phyloP scores from a whole-genome alignment of 2,888 invertebrate species.

The Halictus quadricinctus region DNA sequence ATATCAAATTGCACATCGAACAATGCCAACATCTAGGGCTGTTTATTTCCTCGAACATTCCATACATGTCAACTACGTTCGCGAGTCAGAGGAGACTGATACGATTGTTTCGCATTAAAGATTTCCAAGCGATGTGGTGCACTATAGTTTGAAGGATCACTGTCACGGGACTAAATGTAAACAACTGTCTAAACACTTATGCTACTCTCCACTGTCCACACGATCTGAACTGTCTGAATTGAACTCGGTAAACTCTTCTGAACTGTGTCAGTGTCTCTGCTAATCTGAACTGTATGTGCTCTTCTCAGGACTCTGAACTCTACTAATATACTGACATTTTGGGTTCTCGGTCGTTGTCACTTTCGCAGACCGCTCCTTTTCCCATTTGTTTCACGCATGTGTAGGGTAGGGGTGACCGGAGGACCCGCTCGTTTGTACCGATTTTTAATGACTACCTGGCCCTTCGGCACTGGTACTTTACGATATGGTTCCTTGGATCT shows the following conservation, averaged over 20 bases:
- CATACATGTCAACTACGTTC: background rate
- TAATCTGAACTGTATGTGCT: too few species aligned
- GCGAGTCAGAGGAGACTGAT: background rate
- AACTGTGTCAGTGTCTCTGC: too few species aligned
- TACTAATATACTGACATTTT: background rate
- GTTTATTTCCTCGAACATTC: background rate
- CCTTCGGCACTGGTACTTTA: background rate
- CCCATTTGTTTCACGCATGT: background rate
- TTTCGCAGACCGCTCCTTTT: background rate
- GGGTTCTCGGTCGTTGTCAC: background rate
- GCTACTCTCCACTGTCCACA: background rate
- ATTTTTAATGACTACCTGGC: too few species aligned
- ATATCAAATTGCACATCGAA: background rate
- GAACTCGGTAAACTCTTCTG: too few species aligned
- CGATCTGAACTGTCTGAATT: background rate
- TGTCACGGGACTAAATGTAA: background rate
- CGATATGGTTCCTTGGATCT: background rate
- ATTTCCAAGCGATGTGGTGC: background rate
- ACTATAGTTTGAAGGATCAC: too few species aligned
- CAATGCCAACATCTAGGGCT: background rate
- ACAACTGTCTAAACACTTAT: background rate
- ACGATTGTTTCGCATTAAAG: background rate
- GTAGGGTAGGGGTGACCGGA: background rate
- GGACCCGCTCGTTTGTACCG: too few species aligned
- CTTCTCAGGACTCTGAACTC: too few species aligned